A percentile compares a stretch with the other conserved stretches of the same genome.
Evolutionary conservation across 2,888 invertebrate genomes (phyloP).

Genomic region (Diadegma fenestrale): DNA sequence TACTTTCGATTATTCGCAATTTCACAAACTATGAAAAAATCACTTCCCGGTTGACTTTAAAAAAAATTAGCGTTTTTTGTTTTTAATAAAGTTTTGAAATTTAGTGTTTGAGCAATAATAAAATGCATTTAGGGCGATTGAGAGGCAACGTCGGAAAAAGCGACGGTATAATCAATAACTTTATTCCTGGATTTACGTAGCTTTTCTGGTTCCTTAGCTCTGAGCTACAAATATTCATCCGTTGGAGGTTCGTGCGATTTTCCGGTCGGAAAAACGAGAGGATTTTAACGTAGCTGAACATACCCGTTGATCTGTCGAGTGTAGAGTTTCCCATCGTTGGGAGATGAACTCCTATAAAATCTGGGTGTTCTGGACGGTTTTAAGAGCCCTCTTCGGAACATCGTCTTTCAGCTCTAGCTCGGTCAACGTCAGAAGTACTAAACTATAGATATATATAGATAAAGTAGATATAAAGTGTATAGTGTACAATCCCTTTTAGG

Average conservation of each 20-base stretch:
- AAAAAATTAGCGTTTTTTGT: too few species aligned
- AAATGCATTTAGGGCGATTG: not conserved
- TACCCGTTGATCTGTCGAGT: slow-evolving; percentile 66
- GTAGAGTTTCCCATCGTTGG: slow-evolving; percentile 74
- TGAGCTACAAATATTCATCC: not conserved
- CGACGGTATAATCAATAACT: not conserved
- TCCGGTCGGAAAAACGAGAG: slow-evolving; percentile 71
- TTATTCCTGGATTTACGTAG: not conserved
- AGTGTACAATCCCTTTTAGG: slow-evolving; percentile 53
- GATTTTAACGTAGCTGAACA: slow-evolving; percentile 28
- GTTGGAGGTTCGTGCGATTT: slow-evolving; percentile 65
- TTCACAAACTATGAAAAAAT: too few species aligned
- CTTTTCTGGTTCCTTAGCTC: not conserved
- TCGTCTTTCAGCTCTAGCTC: slow-evolving; percentile 50
- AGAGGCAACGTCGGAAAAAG: not conserved
- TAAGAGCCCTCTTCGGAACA: slow-evolving; percentile 70
- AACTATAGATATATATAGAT: slow-evolving; percentile 12
- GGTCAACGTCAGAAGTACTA: slow-evolving; percentile 51
- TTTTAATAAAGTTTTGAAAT: too few species aligned
- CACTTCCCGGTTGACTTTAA: too few species aligned
- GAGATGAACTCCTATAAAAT: slow-evolving; percentile 82
- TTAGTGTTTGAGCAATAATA: too few species aligned
- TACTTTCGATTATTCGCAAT: not conserved
- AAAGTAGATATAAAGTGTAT: slow-evolving; percentile 16
- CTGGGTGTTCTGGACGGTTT: slow-evolving; percentile 73